phyloP scores from a whole-genome alignment of 2,888 invertebrate genomes.

The Anthoptus insignis region DNA sequence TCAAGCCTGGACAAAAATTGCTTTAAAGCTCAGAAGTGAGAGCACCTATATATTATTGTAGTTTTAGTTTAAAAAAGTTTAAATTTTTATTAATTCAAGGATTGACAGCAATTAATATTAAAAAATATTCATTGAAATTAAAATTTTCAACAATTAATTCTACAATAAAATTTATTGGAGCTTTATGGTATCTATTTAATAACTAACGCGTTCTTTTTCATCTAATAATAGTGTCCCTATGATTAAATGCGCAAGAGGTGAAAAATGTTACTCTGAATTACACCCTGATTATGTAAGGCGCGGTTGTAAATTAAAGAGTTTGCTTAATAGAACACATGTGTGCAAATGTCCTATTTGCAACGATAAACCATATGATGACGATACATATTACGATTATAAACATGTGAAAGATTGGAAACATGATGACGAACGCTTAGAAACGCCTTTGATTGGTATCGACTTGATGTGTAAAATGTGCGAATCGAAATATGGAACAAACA shows the following conservation, averaged over 20 bases:
- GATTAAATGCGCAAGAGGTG: constrained; percentile 56
- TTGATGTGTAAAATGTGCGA: constrained; percentile 70
- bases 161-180: no score
- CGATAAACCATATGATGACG: constrained; percentile 65
- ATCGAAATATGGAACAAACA: constrained; percentile 60
- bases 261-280: constrained; percentile 67
- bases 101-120: no score
- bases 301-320: constrained; percentile 63
- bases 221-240: constrained; percentile 50
- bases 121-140: no score
- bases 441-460: constrained; percentile 54
- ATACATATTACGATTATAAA: constrained; percentile 62
- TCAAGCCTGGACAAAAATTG: constrained; percentile 55
- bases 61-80: no score
- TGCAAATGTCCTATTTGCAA: constrained; percentile 77
- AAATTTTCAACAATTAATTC: no score
- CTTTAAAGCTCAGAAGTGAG: constrained; percentile 61
- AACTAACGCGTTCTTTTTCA: no score
- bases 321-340: constrained; percentile 66
- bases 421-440: constrained; percentile 64
- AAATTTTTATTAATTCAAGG: no score
- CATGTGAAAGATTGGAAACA: constrained; percentile 67
- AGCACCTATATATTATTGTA: no score
- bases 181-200: no score
- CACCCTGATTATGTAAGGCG: constrained; percentile 68